Conservation (phyloP, 2,113 vertebrate species). For the Natator depressus region DNA sequence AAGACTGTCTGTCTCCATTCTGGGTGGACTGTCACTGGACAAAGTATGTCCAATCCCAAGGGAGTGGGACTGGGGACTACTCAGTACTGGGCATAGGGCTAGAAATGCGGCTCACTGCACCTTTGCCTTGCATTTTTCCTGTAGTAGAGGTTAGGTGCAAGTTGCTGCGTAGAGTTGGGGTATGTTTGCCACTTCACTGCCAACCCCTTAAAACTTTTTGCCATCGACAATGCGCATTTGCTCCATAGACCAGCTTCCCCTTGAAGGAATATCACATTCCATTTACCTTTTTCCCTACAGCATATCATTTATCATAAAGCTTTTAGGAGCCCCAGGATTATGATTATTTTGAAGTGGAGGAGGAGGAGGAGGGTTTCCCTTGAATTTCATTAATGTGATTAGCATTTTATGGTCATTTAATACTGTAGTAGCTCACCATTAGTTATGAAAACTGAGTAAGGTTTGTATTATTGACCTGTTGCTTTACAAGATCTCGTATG, state of each 20-base stretch:
- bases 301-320: fast-evolving
- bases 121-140: not conserved
- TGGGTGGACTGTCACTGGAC: fast-evolving
- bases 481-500: not conserved
- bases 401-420: not conserved
- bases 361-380: not conserved
- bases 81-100: not conserved
- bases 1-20: fast-evolving
- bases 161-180: not conserved
- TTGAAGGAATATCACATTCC: not conserved
- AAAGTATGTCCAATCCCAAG: not conserved
- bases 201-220: fast-evolving
- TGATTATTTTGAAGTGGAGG: fast-evolving
- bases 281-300: not conserved
- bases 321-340: not conserved
- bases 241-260: not conserved
- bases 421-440: not conserved
- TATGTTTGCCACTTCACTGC: not conserved
- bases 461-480: constrained; percentile 18
- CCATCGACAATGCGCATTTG: fast-evolving
- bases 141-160: no score
- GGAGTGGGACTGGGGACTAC: not conserved
- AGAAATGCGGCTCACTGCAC: not conserved
- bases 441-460: not conserved
- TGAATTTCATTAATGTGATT: not conserved